Evolutionary conservation across 2,888 invertebrate species (phyloP), one percentile per base, ranked within the genome.

Genomic region (Auanema freiburgensis): DNA sequence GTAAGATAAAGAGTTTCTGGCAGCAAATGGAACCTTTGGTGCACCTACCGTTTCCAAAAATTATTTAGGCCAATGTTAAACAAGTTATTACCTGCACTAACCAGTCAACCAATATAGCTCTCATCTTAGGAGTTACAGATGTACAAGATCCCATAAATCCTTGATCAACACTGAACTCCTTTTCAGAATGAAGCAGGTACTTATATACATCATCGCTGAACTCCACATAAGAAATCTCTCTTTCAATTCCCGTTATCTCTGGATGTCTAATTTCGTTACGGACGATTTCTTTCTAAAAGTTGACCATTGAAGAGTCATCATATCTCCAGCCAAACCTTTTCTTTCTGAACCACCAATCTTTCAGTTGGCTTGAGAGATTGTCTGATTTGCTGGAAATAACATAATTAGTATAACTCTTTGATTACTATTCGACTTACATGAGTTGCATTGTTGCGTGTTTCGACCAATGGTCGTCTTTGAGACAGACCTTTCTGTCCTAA

Each of bases 51-150:
- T 18, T 24, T 18, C n/a, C 16, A 4, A 33, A 14, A 14, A 33
- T 23, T 40, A 55, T 18, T 23, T 43, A 43, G 41, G 4, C 12
- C 4, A 41, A 12, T 2, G 8, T n/a, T 21, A 42, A 51, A 4
- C 18, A 52, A 16, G 11, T 23, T 18, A 10, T 5, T 24, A 76
- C 75, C 60, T 76, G 76, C 16, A 92, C 90, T 58, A 97, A 87
- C 96, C 96, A 97, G 84, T 96, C 93, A 65, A 96, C 88, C 16
- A 97, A 88, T 54, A 93, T 90, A 14, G 90, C 87, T 68, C 96
- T 88, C 94, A 96, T 96, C 79, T 89, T 90, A 1, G 90, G 88
- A 12, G 90, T 91, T 12, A 94, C 87, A 57, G 65, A 23, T 57
- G 57, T n/a, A 63, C 63, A 33, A 6, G 66, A 67, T 2, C 44